phyloP scores from a whole-genome alignment of 2,888 invertebrate species.

The Magallana nippona region DNA sequence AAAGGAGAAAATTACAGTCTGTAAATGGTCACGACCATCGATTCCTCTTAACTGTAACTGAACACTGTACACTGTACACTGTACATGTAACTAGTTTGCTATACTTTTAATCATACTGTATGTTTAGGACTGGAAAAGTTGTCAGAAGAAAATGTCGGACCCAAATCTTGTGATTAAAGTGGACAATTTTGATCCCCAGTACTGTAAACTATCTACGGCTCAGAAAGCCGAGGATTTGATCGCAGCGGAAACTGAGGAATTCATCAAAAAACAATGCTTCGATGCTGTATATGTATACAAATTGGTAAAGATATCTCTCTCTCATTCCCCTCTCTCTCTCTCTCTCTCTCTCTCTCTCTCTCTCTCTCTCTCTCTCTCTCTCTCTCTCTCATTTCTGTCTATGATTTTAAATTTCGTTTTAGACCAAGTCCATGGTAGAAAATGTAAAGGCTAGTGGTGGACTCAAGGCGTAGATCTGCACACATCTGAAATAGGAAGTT shows the following conservation, averaged over 20 bases:
- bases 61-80: too few relatives aligned
- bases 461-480: background rate
- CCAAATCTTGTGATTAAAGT: background rate
- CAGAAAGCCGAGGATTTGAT: background rate
- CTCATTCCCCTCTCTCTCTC: conserved; percentile 23
- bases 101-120: too few relatives aligned
- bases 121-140: background rate
- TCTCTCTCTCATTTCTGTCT: conserved; percentile 21
- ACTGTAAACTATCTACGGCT: background rate
- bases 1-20: too few relatives aligned
- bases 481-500: too few relatives aligned
- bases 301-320: conserved; percentile 28
- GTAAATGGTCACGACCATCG: too few relatives aligned
- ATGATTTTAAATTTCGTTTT: background rate
- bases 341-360: conserved; percentile 32
- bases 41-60: too few relatives aligned
- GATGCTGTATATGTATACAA: background rate
- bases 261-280: background rate
- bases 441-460: background rate
- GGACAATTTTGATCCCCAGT: background rate
- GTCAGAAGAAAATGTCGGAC: too few relatives aligned
- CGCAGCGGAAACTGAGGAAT: background rate
- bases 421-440: conserved; percentile 9
- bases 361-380: conserved; percentile 46
- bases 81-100: too few relatives aligned